Base-by-base conservation (phyloP, 2,797 vertebrate species). In the Esox lucius region DNA sequence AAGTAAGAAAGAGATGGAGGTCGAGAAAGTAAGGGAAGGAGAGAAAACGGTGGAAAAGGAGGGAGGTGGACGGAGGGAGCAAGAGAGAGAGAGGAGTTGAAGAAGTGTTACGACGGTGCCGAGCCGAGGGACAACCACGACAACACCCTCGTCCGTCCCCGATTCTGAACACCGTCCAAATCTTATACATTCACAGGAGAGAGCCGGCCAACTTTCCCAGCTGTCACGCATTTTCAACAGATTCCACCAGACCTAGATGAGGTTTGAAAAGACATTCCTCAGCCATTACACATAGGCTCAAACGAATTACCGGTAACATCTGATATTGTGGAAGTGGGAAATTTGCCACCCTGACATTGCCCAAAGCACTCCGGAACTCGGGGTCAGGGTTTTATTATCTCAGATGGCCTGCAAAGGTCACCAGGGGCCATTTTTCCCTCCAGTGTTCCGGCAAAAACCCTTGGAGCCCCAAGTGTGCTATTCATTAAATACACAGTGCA, bases 171-270 rank as follows among this genome's bases (percentile, higher is more conserved):
- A 75, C 19, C 74, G 81, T 95, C 95, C 94, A 96, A 85, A 90
- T 92, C 93, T 87, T 93, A 89, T 96, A 93, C 94, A 94, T 96
- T 95, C 93, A 93, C 93, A 93, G 91, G 91, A 88, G 81, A 87
- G 51, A 81, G 84, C 85, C 78, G 88, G 95, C 96, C 95, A 97
- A 95, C 94, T 93, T 94, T 90, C 75, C 94, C 97, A 98, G 97
- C 96, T 98, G 97, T 97, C 96, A 93, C 94, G 94, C 95, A 97
- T 97, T 97, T 97, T 96, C 95, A 96, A 96, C 96, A 97, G 97
- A 97, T 97, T 96, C 96, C 95, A 92, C 88, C 93, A 92, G 92
- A 93, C 92, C 95, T 92, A 85, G 94, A 96, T 93, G 95, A 95
- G 95, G 94, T 93, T 92, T 91, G 93, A 90, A 84, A 89, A 96